These are phyloP conservation scores for Candoia aspera DNA, from an alignment of 2,113 vertebrate genomes.

Conservation along the genomic window DNA sequence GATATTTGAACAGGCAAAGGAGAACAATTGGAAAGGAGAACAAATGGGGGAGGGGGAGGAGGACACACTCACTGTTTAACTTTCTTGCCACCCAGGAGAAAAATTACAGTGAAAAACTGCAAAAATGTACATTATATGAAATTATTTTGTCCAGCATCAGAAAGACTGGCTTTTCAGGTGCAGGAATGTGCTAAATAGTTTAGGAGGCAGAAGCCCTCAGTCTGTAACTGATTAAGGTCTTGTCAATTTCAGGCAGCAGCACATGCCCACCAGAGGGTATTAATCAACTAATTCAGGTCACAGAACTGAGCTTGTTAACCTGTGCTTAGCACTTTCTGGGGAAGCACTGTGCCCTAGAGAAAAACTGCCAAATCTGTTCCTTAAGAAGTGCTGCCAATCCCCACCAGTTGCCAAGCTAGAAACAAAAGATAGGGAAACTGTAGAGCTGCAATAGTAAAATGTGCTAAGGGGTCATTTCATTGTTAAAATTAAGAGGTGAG, in stretches of 20 bases:
- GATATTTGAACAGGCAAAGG: neutral
- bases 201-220: neutral
- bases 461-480: neutral
- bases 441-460: neutral
- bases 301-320: neutral
- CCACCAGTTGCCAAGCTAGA: neutral
- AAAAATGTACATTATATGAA: neutral
- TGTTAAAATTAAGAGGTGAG: too few species aligned
- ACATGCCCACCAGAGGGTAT: neutral
- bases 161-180: neutral
- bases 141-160: neutral
- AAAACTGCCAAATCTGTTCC: neutral
- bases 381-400: neutral
- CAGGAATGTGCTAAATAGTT: neutral
- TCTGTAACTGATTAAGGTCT: neutral
- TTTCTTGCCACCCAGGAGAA: neutral
- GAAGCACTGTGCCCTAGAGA: too few species aligned
- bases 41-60: neutral
- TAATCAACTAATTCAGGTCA: neutral
- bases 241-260: neutral
- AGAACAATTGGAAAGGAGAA: neutral
- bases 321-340: too few species aligned
- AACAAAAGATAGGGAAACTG: neutral
- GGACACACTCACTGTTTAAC: neutral
- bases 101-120: neutral